These are phyloP conservation scores for Diarsia mendica DNA, from an alignment of 2,888 invertebrate genomes.

Conservation along the genomic window DNA sequence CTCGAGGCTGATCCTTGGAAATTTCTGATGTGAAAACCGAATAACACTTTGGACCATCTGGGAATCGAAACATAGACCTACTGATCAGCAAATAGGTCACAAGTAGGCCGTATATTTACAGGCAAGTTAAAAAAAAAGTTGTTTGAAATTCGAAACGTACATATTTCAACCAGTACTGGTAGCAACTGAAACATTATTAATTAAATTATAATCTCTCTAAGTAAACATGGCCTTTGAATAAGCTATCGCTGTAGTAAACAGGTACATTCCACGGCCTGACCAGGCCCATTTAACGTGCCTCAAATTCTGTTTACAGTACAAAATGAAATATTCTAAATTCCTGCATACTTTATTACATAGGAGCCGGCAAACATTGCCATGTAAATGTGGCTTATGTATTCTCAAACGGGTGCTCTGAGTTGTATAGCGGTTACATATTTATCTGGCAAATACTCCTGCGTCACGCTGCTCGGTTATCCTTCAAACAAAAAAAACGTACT, in stretches of 20 bases:
- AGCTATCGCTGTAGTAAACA: not conserved
- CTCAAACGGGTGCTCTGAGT: slow-evolving; percentile 42
- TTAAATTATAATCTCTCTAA: slow-evolving; percentile 23
- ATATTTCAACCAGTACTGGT: not conserved
- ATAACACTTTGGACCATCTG: not conserved
- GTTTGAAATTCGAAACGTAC: not conserved
- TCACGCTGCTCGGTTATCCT: slow-evolving; percentile 18
- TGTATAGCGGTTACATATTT: slow-evolving; percentile 21
- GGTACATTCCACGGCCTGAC: slow-evolving; percentile 14
- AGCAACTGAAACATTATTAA: slow-evolving; percentile 18
- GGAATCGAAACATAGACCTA: not conserved
- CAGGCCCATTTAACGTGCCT: slow-evolving; percentile 29
- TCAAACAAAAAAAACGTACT: slow-evolving; percentile 26
- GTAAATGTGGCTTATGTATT: slow-evolving; percentile 45
- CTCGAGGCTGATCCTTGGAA: not conserved
- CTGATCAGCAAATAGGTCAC: not conserved
- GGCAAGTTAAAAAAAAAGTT: not conserved
- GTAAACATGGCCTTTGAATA: slow-evolving; percentile 11
- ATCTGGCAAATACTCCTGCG: slow-evolving; percentile 26
- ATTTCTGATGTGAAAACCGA: not conserved
- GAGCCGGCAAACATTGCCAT: slow-evolving; percentile 23
- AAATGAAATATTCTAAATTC: slow-evolving; percentile 60
- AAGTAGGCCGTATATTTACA: not conserved
- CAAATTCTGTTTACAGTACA: slow-evolving; percentile 52
- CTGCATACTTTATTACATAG: slow-evolving; percentile 55